phyloP scores from a whole-genome alignment of 2,888 invertebrate species.

The Dinocampus coccinellae region DNA sequence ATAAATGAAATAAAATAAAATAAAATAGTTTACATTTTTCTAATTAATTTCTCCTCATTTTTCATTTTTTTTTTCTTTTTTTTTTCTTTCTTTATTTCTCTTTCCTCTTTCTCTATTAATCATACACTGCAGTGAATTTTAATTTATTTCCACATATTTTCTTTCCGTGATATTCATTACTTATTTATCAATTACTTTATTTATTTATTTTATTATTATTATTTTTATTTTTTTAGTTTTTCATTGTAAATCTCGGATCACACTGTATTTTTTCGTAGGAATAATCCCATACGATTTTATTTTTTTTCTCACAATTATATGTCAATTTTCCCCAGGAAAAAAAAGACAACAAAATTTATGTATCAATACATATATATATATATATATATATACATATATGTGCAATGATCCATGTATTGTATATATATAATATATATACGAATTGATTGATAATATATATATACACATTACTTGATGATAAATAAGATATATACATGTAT shows the following conservation, averaged over 20 bases:
- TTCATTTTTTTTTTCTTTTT: slow-evolving; percentile 23
- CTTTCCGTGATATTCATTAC: too few relatives aligned
- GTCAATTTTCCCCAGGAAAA: slow-evolving; percentile 54
- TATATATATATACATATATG: slow-evolving; percentile 27
- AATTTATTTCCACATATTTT: too few relatives aligned
- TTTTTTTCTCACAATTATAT: slow-evolving; percentile 50
- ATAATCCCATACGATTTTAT: slow-evolving; percentile 46
- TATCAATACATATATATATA: slow-evolving; percentile 46
- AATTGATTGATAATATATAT: slow-evolving; percentile 44
- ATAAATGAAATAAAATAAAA: too few relatives aligned
- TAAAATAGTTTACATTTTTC: too few relatives aligned
- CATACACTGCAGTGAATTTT: too few relatives aligned
- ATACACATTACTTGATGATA: slow-evolving; percentile 33
- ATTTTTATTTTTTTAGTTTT: slow-evolving; percentile 28
- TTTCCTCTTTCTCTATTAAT: slow-evolving; percentile 21
- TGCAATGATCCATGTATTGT: slow-evolving; percentile 44
- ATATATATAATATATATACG: slow-evolving; percentile 47
- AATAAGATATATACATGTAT: slow-evolving; percentile 54
- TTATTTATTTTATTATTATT: slow-evolving; percentile 18
- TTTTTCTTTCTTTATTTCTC: slow-evolving; percentile 15
- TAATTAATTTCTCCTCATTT: too few relatives aligned
- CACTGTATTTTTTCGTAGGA: slow-evolving; percentile 52
- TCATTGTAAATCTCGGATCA: slow-evolving; percentile 54
- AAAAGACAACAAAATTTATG: slow-evolving; percentile 60
- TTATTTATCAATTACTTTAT: slow-evolving; percentile 26